Evolutionary conservation across 2,113 vertebrate genomes (phyloP).

Genomic region (Manacus vitellinus): DNA sequence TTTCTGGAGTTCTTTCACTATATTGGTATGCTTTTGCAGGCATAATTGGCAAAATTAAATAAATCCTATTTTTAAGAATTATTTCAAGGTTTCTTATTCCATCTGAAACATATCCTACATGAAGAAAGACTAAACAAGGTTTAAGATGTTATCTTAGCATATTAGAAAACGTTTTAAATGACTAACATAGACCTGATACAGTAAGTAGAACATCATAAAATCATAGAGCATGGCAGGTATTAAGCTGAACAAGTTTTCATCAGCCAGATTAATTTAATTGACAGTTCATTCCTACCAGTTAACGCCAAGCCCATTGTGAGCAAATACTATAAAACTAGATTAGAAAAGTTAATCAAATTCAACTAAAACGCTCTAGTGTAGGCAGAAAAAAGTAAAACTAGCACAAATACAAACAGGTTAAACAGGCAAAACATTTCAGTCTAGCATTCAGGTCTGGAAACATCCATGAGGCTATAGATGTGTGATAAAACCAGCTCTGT

Average conservation of each 20-base stretch:
- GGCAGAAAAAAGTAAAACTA: background rate
- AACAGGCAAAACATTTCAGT: background rate
- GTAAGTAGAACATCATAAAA: background rate
- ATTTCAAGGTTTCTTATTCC: background rate
- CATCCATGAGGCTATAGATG: background rate
- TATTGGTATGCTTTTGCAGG: background rate
- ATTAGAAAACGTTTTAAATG: background rate
- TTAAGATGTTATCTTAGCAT: background rate
- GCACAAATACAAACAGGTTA: background rate
- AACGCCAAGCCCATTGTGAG: background rate
- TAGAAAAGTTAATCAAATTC: background rate
- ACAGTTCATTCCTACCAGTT: background rate
- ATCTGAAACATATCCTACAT: background rate
- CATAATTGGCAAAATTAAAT: background rate
- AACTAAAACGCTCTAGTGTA: background rate
- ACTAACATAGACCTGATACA: background rate
- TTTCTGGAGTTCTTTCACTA: background rate
- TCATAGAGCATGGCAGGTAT: rapidly evolving
- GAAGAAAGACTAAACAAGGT: background rate
- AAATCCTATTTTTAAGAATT: background rate
- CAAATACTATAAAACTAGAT: background rate
- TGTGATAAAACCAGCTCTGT: background rate
- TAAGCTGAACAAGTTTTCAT: background rate
- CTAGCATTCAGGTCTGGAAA: background rate
- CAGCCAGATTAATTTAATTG: background rate